These are phyloP conservation scores for Chionis minor DNA, from an alignment of 2,113 vertebrate species.

Conservation along the genomic window DNA sequence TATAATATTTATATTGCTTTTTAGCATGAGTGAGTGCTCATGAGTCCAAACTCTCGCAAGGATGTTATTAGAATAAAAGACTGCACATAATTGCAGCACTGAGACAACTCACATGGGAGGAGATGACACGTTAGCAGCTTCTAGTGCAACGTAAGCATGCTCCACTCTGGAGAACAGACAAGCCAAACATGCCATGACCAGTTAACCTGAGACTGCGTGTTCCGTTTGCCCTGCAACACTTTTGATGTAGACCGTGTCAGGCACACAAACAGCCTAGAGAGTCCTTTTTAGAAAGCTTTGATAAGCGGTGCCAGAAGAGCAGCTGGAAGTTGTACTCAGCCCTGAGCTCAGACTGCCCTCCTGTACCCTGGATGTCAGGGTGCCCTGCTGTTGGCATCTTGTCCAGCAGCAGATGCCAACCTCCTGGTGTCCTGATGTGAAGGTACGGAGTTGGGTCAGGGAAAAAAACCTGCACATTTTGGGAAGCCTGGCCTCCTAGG, in stretches of 20 bases:
- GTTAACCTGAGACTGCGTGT: not conserved
- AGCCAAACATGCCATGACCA: not conserved
- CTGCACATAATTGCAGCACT: not conserved
- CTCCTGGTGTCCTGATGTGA: not conserved
- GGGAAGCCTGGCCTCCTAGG: not conserved
- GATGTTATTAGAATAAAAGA: not conserved
- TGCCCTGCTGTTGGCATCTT: not conserved
- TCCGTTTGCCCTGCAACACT: not conserved
- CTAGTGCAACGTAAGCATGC: not conserved
- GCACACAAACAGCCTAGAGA: not conserved
- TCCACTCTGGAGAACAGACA: not conserved
- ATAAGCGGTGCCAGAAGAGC: not conserved
- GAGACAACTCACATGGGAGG: not conserved
- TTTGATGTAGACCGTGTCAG: not conserved
- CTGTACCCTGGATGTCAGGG: not conserved
- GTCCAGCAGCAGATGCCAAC: not conserved
- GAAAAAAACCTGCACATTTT: not conserved
- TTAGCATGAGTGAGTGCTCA: not conserved
- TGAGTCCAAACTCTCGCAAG: not conserved
- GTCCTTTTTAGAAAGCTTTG: not conserved
- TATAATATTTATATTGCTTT: not conserved
- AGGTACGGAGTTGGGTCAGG: fast-evolving
- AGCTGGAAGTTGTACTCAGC: not conserved
- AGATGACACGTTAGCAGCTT: not conserved
- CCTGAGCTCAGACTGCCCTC: not conserved